Evolutionary conservation across 2,797 vertebrate species (phyloP).

Genomic region (Tiaroga cobitis): DNA sequence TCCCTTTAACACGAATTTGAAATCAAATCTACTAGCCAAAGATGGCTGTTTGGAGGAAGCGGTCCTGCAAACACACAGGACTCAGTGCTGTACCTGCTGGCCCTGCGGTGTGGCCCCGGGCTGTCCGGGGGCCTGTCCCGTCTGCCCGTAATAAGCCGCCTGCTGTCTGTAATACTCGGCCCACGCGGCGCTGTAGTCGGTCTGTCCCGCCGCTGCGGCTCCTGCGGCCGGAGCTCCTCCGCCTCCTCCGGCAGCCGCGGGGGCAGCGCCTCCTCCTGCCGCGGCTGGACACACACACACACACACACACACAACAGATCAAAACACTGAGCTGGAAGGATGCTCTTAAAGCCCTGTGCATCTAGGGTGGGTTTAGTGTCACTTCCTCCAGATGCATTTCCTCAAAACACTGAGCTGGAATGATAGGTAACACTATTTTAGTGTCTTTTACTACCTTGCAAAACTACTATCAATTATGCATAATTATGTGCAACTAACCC

Average conservation of each 20-base stretch:
- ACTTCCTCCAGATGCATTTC: too few species aligned
- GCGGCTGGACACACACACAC: slow-evolving; percentile 65
- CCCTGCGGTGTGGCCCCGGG: slow-evolving; percentile 75
- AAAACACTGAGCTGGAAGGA: not conserved
- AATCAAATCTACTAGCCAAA: not conserved
- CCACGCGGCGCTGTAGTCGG: slow-evolving; percentile 94
- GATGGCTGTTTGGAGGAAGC: not conserved
- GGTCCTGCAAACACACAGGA: too few species aligned
- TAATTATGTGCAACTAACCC: too few species aligned
- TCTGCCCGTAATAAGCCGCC: slow-evolving; percentile 81
- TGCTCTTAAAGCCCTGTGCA: too few species aligned
- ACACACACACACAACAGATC: slow-evolving; percentile 5
- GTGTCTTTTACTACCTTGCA: too few species aligned
- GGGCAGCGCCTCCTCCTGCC: slow-evolving; percentile 67
- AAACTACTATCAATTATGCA: too few species aligned
- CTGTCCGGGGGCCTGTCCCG: slow-evolving; percentile 75
- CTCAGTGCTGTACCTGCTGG: slow-evolving; percentile 73
- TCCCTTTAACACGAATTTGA: not conserved
- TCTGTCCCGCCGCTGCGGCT: slow-evolving; percentile 76
- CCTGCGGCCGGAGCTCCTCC: slow-evolving; percentile 60
- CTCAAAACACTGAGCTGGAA: not conserved
- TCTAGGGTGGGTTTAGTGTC: too few species aligned
- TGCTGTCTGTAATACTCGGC: slow-evolving; percentile 95
- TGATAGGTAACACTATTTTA: not conserved
- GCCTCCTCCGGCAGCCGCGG: slow-evolving; percentile 39